Evolutionary conservation across 2,113 vertebrate species (phyloP).

Genomic region (Paradisaea rubra): DNA sequence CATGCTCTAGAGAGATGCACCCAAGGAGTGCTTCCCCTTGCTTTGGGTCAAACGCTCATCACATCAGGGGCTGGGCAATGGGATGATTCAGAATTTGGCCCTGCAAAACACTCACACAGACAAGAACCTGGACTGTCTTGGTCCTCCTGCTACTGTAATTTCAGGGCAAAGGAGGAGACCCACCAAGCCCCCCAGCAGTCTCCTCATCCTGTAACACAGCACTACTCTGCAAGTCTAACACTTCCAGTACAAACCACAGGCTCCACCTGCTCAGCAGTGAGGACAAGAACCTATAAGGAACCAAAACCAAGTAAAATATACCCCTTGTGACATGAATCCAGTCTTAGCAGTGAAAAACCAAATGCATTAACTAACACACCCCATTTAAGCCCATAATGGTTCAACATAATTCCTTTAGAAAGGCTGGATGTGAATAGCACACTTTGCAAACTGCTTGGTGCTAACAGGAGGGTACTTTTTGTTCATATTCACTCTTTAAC

Average conservation of each 20-base stretch:
- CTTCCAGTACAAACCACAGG: not conserved
- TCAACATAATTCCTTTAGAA: constrained; percentile 5
- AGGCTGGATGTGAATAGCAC: not conserved
- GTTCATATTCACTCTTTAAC: constrained; percentile 51
- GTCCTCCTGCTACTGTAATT: not conserved
- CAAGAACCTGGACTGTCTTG: rapidly evolving
- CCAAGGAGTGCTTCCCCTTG: not conserved
- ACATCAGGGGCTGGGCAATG: not conserved
- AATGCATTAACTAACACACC: not conserved
- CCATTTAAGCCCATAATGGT: not conserved
- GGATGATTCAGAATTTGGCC: not conserved
- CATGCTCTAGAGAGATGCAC: not conserved
- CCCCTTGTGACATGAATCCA: not conserved
- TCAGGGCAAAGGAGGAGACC: not conserved
- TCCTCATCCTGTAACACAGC: not conserved
- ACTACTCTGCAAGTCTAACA: not conserved
- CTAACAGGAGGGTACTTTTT: not conserved
- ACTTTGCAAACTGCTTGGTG: not conserved
- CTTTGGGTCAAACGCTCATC: not conserved
- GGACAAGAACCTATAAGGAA: not conserved
- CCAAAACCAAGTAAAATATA: not conserved
- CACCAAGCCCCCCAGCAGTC: not conserved
- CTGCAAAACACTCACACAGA: not conserved
- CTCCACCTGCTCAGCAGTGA: not conserved
- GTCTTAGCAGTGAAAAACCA: not conserved